Base-by-base conservation (phyloP, 2,113 vertebrate species). In the Suricata suricatta region DNA sequence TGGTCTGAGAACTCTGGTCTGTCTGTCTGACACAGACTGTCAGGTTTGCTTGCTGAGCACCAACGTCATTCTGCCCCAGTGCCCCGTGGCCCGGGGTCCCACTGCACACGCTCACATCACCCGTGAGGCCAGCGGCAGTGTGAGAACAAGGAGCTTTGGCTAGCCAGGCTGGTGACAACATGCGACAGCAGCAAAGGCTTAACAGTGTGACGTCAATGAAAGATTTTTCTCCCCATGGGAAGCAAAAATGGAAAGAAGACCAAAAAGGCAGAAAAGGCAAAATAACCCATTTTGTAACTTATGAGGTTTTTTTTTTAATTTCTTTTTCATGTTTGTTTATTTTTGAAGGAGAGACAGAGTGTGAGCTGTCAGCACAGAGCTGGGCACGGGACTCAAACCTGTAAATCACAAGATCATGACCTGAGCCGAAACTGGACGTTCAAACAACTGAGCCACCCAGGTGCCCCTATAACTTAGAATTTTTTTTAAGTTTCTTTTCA, bases 41-140 rank as follows among this genome's bases (percentile, higher is more conserved):
- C 3, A 88, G 80, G 15, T 21, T 47, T 60, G 16, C 15, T 66
- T 8, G 0, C 5, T 2, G 1, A 72, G 21, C 64, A 54, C 14
- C 19, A 9, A 29, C n/a, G n/a, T 63, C 64, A 13, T 29, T 66
- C 10, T 4, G 13, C 63, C 31, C 17, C 64, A 5, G 2, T 13
- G 41, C 8, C 5, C 35, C 0, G 81, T 17, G 31, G 64, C 66
- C 57, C 81, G 3, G 5, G 21, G 54, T 69, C n/a, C 86, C 44
- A 14, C 17, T 0, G 0, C 1, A 11, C 23, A 10, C 1, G 35
- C 19, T 72, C 31, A n/a, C 13, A 7, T 52, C 41, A 50, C 77
- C 52, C 17, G 3, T 5, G 21, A 63, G 38, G 41, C 54, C 35
- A 25, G 10, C 1, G 47, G 5, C 47, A 71, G 63, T 27, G 8